These are phyloP conservation scores for Athene cunicularia DNA, from an alignment of 2,113 vertebrate species.

Conservation along the genomic window DNA sequence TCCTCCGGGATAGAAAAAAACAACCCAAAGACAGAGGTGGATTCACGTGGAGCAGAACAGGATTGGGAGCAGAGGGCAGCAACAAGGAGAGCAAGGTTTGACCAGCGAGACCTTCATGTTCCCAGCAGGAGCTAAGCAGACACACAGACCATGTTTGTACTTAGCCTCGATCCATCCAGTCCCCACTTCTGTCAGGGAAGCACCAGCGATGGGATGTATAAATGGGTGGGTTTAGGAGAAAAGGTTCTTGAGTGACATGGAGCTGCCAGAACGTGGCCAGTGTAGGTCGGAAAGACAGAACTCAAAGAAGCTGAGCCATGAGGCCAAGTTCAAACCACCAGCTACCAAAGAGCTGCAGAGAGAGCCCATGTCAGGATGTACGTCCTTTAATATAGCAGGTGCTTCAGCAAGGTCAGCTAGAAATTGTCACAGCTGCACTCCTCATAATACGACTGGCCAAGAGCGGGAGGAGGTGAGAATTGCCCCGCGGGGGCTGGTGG, in stretches of 20 bases:
- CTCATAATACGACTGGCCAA: accelerated
- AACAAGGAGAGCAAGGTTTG: neutral
- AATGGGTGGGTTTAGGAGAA: neutral
- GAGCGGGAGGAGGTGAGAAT: neutral
- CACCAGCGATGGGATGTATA: neutral
- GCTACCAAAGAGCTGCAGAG: neutral
- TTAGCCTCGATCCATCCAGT: neutral
- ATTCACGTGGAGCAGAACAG: neutral
- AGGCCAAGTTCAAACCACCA: neutral
- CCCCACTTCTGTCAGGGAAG: neutral
- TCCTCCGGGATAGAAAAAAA: neutral
- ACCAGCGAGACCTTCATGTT: neutral
- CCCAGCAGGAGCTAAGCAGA: neutral
- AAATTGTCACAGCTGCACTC: neutral
- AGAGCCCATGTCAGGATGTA: neutral
- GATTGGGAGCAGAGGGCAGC: neutral
- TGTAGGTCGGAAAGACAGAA: neutral
- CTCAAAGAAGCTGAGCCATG: neutral
- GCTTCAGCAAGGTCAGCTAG: accelerated
- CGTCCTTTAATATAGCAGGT: neutral
- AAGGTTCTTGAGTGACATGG: neutral
- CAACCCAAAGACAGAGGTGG: neutral
- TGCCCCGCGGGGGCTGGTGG: neutral
- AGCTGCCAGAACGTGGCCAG: neutral
- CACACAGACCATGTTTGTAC: neutral